Percentiles rank a stretch among this genome's conserved stretches.
Evolutionary conservation across 2,888 invertebrate species (phyloP).

Genomic region (Lithophane leautieri): DNA sequence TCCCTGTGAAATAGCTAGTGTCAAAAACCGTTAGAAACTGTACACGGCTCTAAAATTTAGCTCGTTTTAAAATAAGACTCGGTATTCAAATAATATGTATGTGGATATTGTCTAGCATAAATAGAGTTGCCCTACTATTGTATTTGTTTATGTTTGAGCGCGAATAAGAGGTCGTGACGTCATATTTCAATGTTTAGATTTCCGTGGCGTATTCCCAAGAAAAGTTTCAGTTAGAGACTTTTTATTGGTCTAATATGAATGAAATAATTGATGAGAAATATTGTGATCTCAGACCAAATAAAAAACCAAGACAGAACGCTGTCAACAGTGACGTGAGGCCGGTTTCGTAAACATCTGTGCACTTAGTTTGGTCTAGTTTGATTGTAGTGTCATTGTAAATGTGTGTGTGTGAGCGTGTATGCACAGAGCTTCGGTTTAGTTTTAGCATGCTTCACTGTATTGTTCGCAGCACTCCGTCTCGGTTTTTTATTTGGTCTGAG

Average conservation of each 20-base stretch:
- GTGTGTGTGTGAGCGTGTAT: too few relatives aligned
- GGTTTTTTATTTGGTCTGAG: too few relatives aligned
- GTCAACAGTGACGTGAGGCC: too few relatives aligned
- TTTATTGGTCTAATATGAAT: not conserved
- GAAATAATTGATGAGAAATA: not conserved
- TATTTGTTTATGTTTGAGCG: slow-evolving; percentile 44
- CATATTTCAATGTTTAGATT: slow-evolving; percentile 23
- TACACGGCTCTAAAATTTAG: slow-evolving; percentile 1
- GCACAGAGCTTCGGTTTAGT: too few relatives aligned
- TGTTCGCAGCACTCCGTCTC: too few relatives aligned
- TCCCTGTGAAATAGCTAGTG: not conserved
- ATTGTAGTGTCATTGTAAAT: too few relatives aligned
- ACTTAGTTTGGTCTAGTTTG: too few relatives aligned
- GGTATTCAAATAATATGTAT: slow-evolving; percentile 27
- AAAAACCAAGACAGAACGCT: too few relatives aligned
- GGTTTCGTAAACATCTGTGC: too few relatives aligned
- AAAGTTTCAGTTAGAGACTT: not conserved
- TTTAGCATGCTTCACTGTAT: too few relatives aligned
- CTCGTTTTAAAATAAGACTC: slow-evolving; percentile 28
- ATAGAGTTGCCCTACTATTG: slow-evolving; percentile 52
- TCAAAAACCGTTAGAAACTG: not conserved
- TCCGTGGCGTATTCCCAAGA: slow-evolving; percentile 7
- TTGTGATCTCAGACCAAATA: too few relatives aligned
- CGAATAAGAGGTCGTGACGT: slow-evolving; percentile 39
- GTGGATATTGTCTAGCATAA: slow-evolving; percentile 47